Base-by-base conservation (phyloP, 2,113 vertebrate species). In the Forbesichthys papilliferus region DNA sequence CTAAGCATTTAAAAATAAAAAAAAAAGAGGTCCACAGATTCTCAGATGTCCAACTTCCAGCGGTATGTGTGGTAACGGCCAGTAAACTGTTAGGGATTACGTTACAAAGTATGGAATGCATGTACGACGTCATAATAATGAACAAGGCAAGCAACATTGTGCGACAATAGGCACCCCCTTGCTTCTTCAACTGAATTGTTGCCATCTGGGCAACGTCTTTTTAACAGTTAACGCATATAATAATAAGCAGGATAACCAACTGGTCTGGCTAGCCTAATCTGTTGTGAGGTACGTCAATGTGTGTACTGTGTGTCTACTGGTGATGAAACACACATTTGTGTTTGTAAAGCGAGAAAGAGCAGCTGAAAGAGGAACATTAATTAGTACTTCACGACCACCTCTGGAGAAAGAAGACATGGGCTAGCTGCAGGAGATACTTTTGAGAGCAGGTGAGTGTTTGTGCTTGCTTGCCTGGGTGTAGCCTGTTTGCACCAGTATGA, bases 311-410 rank as follows among this genome's bases (percentile, higher is more conserved):
- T 14, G 13, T 54, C 52, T 54, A 13, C 14, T 54, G 9, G 52
- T 54, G 9, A 5, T 11, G 60, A 3, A 6, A 48, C 47, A 34
- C 3, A 52, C 11, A 54, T 42, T 42, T 59, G 14, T 5, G 57
- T 3, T 18, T 10, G 33, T 64, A 36, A 59, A 60, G 4, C 5
- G 34, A 47, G 54, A n/a, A 54, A 13, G 5, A 48, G 11, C 11
- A 18, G 34, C 47, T 64, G 20, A 69, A 74, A 58, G 57, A 13
- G 53, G 64, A 68, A 64, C 53, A 67, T 68, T 73, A 36, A 70
- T 79, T 57, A 67, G 74, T 53, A 36, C 71, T 64, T 66, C 75
- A 76, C 76, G 65, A 66, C 56, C 62, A 76, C 57, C 69, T 70
- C 53, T 66, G 56, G 47, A 75, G 47, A 47, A 46, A 74, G 69